Base-by-base conservation (phyloP, 2,797 vertebrate species). In the Garrulus glandarius region DNA sequence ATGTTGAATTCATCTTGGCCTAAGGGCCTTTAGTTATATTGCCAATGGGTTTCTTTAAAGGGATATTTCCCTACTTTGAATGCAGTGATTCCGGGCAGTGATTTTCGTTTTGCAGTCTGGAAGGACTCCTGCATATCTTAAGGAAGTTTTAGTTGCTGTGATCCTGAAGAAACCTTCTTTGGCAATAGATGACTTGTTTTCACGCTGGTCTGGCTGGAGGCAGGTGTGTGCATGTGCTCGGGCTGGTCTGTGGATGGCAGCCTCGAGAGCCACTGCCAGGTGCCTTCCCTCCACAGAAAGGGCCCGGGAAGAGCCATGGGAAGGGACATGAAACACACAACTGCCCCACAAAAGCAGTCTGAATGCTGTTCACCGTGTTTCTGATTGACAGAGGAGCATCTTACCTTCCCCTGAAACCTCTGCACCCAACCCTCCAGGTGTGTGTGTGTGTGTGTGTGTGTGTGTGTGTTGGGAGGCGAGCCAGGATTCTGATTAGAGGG, bases 231-330 rank as follows among this genome's bases (percentile, higher is more conserved):
- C 85, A 21, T 46, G 74, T 90, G 80, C 92, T 57, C 8, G 1
- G 4, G 57, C 89, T 68, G 80, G 36, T 93, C 94, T 95, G 92
- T 59, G 90, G 92, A 95, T 96, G 93, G 93, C 90, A 96, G 78
- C 46, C 95, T 93, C 41, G 80, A 80, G 85, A 90, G 60, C 21
- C 78, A 13, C 86, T 11, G 15, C 84, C 78, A 92, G 56, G 41
- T 55, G 55, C 85, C 89, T 90, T 70, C 52, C 46, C 21, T 39
- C 53, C 0, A 0, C 49, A 16, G 49, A 49, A 56, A 49, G 44
- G 26, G 36, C 59, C 67, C 9, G 10, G 24, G 47, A 81, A 63
- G 46, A 63, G 8, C 41, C 47, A 2, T 6, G 2, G 77, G 18
- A 93, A 84, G 36, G 77, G 87, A 43, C 15, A 1, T 2, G 15